A percentile compares a stretch with the other conserved stretches of the same genome.
Conservation (phyloP, 2,797 vertebrate genomes). For the Crocidura indochinensis region DNA sequence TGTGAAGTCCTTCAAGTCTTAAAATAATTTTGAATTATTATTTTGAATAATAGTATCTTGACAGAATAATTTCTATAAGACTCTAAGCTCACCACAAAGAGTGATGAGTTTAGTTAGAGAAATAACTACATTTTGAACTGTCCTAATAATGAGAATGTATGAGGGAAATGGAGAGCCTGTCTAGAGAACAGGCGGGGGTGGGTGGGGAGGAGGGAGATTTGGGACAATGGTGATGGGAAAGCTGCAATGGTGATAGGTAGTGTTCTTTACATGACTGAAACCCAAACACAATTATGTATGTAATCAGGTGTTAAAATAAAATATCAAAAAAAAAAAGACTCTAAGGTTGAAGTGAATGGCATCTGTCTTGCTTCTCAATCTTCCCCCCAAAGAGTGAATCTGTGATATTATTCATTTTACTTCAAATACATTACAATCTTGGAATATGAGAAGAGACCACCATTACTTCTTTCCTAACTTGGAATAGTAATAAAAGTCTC, state of each 20-base stretch:
- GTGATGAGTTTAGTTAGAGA: too few species aligned
- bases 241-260: too few species aligned
- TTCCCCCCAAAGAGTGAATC: neutral
- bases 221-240: too few species aligned
- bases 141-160: too few species aligned
- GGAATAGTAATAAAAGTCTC: constrained; percentile 8
- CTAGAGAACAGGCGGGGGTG: too few species aligned
- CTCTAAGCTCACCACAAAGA: neutral
- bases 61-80: neutral
- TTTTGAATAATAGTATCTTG: constrained; percentile 41
- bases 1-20: neutral
- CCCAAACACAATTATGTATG: too few species aligned
- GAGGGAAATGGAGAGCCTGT: too few species aligned
- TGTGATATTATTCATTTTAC: constrained; percentile 49
- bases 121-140: too few species aligned
- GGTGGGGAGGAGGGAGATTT: too few species aligned
- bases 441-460: neutral
- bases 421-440: constrained; percentile 54
- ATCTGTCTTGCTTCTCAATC: constrained; percentile 16
- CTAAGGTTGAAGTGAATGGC: neutral
- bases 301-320: too few species aligned
- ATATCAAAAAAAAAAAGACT: too few species aligned
- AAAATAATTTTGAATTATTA: neutral
- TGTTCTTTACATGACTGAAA: too few species aligned
- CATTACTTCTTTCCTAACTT: constrained; percentile 43